Base-by-base conservation (phyloP, 2,113 vertebrate genomes). In the Tetrao urogallus region DNA sequence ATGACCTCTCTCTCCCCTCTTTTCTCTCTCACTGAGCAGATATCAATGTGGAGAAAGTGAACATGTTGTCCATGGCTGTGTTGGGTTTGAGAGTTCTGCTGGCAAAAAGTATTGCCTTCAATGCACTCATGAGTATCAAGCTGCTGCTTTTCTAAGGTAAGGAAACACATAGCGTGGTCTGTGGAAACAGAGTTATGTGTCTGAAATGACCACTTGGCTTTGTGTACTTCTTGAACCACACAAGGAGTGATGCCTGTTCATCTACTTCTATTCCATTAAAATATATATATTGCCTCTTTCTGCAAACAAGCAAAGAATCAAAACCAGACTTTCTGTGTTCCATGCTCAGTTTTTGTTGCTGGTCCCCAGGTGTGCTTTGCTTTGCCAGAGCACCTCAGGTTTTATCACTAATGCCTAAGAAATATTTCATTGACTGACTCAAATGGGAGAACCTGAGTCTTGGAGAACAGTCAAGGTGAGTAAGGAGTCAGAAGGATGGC, bases 21-120 rank as follows among this genome's bases (percentile, higher is more conserved):
- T 92, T 73, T 15, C 50, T 91, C 47, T 60, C 1, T 79, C 11
- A 4, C n/a, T 93, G 75, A 86, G 28, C 86, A 87, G 89, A 71
- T 52, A 5, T 27, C 48, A 52, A 78, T 9, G 8, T 90, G 48
- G 45, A 81, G 13, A 98, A 92, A 38, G 87, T 94, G 13, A 99
- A 98, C 88, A 95, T 96, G 71, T 57, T 98, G 80, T 94, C 98
- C 8, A 8, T 98, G 81, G 95, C 96, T 5, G 92, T 99, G 36
- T 58, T 98, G 60, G 98, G 97, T 21, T 96, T 99, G 61, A 97
- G 99, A 45, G 52, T 99, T 28, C 92, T 99, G 82, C 97, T 99
- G 82, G 56, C 98, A 63, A 99, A 99, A 94, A 98, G 97, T 36
- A 57, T 99, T 1, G 97, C 97, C 63, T 95, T 99, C 94, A 99